These are phyloP conservation scores for Mythimna pallens DNA, from an alignment of 2,888 invertebrate genomes.

Conservation along the genomic window DNA sequence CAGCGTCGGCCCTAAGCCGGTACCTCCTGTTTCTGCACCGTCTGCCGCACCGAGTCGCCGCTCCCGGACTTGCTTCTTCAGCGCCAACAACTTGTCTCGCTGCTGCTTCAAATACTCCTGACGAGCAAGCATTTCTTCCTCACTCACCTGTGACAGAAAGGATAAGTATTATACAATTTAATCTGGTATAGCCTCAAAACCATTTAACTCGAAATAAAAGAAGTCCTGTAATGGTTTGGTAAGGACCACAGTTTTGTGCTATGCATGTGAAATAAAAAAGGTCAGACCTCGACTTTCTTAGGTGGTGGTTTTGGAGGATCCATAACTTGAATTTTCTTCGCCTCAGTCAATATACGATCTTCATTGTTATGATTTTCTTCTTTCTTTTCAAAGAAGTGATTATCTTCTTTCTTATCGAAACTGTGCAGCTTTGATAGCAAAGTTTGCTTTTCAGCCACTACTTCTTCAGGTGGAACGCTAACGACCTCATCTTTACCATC, in stretches of 20 bases:
- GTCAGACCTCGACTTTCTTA: conserved; percentile 80
- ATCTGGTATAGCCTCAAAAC: too few species aligned
- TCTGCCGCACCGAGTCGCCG: conserved; percentile 93
- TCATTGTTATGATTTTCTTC: conserved; percentile 68
- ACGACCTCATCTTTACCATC: conserved; percentile 74
- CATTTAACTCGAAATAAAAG: too few species aligned
- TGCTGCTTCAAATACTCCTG: conserved; percentile 97
- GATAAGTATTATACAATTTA: neutral
- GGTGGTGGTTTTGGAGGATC: conserved; percentile 73
- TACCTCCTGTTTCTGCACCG: conserved; percentile 84
- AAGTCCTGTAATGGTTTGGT: neutral
- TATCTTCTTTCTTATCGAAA: conserved; percentile 82
- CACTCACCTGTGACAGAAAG: conserved; percentile 76
- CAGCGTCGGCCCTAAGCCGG: neutral
- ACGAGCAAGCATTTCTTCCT: conserved; percentile 93
- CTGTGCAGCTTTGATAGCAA: conserved; percentile 83
- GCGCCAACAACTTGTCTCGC: conserved; percentile 96
- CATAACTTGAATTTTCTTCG: conserved; percentile 61
- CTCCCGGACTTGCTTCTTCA: conserved; percentile 97
- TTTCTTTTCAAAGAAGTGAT: conserved; percentile 82
- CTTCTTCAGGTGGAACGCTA: conserved; percentile 80
- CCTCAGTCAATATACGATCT: conserved; percentile 44
- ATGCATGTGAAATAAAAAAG: neutral
- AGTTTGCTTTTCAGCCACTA: conserved; percentile 85
- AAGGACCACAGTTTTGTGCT: neutral